These are phyloP conservation scores for Mormyrus iriodes DNA, from an alignment of 2,113 vertebrate species.

Conservation along the genomic window DNA sequence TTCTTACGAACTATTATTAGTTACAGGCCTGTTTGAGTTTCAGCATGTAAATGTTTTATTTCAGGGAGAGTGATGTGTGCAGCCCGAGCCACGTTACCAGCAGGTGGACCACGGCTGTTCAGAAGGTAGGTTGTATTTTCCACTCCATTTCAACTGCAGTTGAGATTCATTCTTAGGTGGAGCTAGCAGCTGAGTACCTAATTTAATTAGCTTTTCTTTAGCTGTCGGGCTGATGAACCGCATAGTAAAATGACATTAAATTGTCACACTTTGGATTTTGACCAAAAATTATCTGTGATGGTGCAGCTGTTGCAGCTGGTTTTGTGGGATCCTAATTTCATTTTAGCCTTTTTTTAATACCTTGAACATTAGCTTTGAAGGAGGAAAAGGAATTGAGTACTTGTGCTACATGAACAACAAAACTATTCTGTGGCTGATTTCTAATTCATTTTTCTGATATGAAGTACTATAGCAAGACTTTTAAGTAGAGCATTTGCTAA, in stretches of 20 bases:
- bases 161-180: neutral
- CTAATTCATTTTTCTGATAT: neutral
- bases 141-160: neutral
- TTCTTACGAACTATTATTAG: neutral
- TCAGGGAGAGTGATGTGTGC: conserved; percentile 16
- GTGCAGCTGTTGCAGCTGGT: neutral
- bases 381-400: neutral
- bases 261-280: neutral
- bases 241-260: neutral
- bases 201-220: neutral
- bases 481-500: neutral
- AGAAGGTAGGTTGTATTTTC: conserved; percentile 21
- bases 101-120: conserved; percentile 26
- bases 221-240: neutral
- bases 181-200: neutral
- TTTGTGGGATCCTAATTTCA: neutral
- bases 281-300: neutral
- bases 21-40: neutral
- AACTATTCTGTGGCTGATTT: neutral
- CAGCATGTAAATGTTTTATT: conserved; percentile 10
- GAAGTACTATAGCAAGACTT: neutral
- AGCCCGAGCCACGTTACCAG: conserved; percentile 14
- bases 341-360: neutral
- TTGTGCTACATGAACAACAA: neutral
- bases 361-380: neutral